Evolutionary conservation across 2,888 invertebrate species (phyloP).

Genomic region (Junonia oenone): DNA sequence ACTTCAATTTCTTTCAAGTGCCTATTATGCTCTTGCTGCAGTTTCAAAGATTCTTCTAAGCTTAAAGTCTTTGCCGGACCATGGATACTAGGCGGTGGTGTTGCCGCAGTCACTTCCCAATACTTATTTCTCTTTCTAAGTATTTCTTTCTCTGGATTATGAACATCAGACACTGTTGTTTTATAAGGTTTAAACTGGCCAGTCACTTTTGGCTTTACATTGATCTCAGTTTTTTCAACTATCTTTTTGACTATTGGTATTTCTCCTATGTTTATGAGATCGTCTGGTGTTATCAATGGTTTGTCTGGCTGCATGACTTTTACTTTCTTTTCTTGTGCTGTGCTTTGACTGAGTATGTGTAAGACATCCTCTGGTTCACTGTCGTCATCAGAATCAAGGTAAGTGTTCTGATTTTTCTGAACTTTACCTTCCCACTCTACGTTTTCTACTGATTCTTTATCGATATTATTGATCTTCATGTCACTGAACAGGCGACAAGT

Average conservation of each 20-base stretch:
- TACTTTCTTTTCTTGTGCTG: conserved; percentile 68
- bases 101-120: conserved; percentile 83
- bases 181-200: conserved; percentile 78
- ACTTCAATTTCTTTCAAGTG: conserved; percentile 73
- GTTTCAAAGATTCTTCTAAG: conserved; percentile 76
- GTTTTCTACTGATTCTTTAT: conserved; percentile 69
- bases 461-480: conserved; percentile 63
- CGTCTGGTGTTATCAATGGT: conserved; percentile 70
- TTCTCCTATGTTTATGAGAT: conserved; percentile 68
- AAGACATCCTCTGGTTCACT: conserved; percentile 80
- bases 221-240: conserved; percentile 71
- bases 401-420: conserved; percentile 41
- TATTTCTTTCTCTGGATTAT: conserved; percentile 76
- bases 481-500: conserved; percentile 70
- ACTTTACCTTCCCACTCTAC: conserved; percentile 81
- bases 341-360: conserved; percentile 79
- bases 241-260: conserved; percentile 74
- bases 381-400: conserved; percentile 79
- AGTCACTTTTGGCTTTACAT: conserved; percentile 43
- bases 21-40: conserved; percentile 73
- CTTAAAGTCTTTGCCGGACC: conserved; percentile 73
- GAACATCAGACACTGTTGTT: conserved; percentile 76
- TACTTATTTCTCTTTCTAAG: conserved; percentile 67
- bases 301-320: conserved; percentile 63
- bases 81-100: conserved; percentile 79